Percentiles rank a stretch among this genome's conserved stretches.
Evolutionary conservation across 2,797 vertebrate species (phyloP).

Genomic region (Poecilia velifera): DNA sequence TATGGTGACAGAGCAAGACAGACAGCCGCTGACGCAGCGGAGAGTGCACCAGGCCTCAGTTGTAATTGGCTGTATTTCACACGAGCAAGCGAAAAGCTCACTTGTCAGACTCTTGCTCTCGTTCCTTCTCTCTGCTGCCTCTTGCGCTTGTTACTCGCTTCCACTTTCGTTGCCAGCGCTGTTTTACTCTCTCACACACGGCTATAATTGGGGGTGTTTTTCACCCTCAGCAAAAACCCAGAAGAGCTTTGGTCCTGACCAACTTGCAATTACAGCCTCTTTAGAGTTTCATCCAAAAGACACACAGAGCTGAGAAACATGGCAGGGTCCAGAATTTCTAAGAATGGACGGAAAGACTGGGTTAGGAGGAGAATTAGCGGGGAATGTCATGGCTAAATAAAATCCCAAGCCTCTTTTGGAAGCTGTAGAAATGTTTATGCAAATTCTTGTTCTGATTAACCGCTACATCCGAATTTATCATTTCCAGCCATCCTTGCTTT

Average conservation of each 20-base stretch:
- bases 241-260: constrained; percentile 75
- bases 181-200: constrained; percentile 40
- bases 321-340: constrained; percentile 63
- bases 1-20: constrained; percentile 71
- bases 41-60: constrained; percentile 59
- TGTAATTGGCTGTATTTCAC: constrained; percentile 82
- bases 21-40: constrained; percentile 80
- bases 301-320: constrained; percentile 58
- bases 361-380: constrained; percentile 39
- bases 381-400: constrained; percentile 44
- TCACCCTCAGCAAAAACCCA: constrained; percentile 76
- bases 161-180: constrained; percentile 29
- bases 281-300: constrained; percentile 76
- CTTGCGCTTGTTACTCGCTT: constrained; percentile 44
- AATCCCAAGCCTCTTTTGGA: constrained; percentile 34
- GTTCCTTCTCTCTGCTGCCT: constrained; percentile 44
- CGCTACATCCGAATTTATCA: not conserved
- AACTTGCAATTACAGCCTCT: constrained; percentile 85
- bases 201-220: constrained; percentile 76
- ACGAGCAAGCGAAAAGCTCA: constrained; percentile 60
- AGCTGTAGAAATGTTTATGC: constrained; percentile 38
- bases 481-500: constrained; percentile 12
- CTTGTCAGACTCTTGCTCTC: constrained; percentile 52
- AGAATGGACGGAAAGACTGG: constrained; percentile 65
- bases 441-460: not conserved